These are phyloP conservation scores for Mycteria americana DNA, from an alignment of 2,797 vertebrate genomes.

Conservation along the genomic window DNA sequence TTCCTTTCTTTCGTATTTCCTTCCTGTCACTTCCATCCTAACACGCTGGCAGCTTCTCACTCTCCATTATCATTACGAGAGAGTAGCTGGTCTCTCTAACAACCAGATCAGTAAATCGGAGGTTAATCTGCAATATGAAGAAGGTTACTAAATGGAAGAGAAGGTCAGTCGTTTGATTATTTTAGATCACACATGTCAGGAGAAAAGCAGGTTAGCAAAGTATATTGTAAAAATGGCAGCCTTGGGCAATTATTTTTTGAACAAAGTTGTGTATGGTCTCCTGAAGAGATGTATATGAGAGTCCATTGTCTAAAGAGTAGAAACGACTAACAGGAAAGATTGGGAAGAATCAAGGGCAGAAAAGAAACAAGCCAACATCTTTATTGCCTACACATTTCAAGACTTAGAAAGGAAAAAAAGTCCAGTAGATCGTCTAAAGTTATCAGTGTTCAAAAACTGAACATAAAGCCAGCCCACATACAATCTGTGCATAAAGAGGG, in stretches of 20 bases:
- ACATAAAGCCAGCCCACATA: constrained; percentile 14
- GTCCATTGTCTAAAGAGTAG: background rate
- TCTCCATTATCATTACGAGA: background rate
- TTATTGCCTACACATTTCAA: background rate
- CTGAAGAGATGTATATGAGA: background rate
- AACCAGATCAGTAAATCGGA: background rate
- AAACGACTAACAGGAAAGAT: background rate
- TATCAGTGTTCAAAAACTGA: background rate
- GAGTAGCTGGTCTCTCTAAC: background rate
- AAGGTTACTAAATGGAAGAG: background rate
- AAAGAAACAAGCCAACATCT: background rate
- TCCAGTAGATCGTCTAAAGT: background rate
- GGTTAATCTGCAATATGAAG: background rate
- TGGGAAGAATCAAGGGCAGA: background rate
- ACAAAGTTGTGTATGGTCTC: background rate
- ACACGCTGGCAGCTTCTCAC: background rate
- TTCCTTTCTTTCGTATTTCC: background rate
- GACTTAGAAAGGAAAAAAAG: background rate
- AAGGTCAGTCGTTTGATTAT: background rate
- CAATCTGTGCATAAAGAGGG: constrained; percentile 9
- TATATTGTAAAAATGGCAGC: background rate
- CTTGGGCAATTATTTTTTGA: background rate
- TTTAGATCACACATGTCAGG: background rate
- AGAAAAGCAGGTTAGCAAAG: background rate
- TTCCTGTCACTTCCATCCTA: background rate